Percentiles rank a stretch among this genome's conserved stretches.
Conservation (phyloP, 1,140 invertebrate species). For the Zaprionus nigranus region DNA sequence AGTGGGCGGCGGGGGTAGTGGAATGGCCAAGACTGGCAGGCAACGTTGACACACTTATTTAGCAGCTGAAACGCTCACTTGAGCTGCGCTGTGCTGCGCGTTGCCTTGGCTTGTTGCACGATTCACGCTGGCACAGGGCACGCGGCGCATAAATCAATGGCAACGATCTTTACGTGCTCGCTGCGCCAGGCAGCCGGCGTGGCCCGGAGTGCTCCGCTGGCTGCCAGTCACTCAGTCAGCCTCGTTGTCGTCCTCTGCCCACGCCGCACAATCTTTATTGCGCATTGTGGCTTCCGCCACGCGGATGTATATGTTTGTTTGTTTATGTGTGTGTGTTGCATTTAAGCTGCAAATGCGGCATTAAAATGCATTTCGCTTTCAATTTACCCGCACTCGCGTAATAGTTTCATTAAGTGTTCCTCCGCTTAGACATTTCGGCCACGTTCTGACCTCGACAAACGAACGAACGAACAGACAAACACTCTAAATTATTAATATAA, state of each 20-base stretch:
- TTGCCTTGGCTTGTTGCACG: conserved; percentile 74
- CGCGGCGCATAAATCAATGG: conserved; percentile 80
- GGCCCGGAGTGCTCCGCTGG: not conserved
- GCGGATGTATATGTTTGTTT: conserved; percentile 27
- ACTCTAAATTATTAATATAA: conserved; percentile 69
- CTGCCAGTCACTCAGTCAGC: conserved; percentile 5
- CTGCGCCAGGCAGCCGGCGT: conserved; percentile 25
- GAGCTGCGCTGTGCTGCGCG: conserved; percentile 10
- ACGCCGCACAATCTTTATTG: conserved; percentile 73
- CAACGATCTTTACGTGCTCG: conserved; percentile 79
- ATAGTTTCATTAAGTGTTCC: conserved; percentile 81
- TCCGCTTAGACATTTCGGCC: conserved; percentile 59
- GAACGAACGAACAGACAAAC: not conserved
- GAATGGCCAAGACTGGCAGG: conserved; percentile 9
- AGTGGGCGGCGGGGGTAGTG: conserved; percentile 7
- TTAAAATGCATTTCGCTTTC: conserved; percentile 83
- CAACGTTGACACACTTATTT: conserved; percentile 76
- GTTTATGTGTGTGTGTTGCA: conserved; percentile 19
- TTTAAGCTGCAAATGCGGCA: conserved; percentile 75
- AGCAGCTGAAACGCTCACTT: conserved; percentile 55
- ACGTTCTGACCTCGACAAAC: conserved; percentile 40
- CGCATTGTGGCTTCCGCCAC: conserved; percentile 69
- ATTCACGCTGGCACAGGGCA: conserved; percentile 61
- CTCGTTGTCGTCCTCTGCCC: conserved; percentile 17
- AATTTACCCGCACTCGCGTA: conserved; percentile 65